These are phyloP conservation scores for Megalopta genalis DNA, from an alignment of 1,140 invertebrate species.

Conservation along the genomic window DNA sequence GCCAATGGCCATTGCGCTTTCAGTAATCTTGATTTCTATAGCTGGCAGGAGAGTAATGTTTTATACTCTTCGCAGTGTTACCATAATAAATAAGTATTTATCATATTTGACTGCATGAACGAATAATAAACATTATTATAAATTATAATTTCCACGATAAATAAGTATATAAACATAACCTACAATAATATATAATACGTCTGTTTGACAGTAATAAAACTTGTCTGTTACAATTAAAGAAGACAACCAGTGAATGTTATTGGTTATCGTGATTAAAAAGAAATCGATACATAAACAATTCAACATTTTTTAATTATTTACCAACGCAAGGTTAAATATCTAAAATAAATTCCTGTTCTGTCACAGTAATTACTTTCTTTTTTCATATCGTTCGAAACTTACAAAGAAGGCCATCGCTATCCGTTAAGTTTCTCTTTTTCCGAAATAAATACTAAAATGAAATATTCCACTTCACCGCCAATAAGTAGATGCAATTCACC, in stretches of 20 bases:
- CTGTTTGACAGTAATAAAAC: not conserved
- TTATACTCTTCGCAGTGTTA: not conserved
- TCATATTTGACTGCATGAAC: not conserved
- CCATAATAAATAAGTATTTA: not conserved
- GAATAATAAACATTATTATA: not conserved
- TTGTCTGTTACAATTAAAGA: conserved; percentile 1
- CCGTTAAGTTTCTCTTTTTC: not conserved
- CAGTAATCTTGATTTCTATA: conserved; percentile 9
- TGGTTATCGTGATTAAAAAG: not conserved
- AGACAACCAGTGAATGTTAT: not conserved
- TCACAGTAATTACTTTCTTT: not conserved
- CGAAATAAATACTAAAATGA: conserved; percentile 79
- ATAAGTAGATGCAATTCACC: conserved; percentile 77
- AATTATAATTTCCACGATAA: not conserved
- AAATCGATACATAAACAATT: not conserved
- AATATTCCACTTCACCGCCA: conserved; percentile 84
- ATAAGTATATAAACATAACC: conserved; percentile 39
- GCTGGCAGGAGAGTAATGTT: not conserved
- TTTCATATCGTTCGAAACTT: not conserved
- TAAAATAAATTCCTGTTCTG: not conserved
- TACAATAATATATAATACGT: conserved; percentile 4
- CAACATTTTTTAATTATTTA: not conserved
- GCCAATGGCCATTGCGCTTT: conserved; percentile 13
- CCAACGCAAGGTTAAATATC: not conserved
- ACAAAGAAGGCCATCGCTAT: not conserved